Percentiles rank a stretch among this genome's conserved stretches.
These are phyloP conservation scores for Kryphioiulus occultus DNA, from an alignment of 2,888 invertebrate genomes.

Conservation along the genomic window DNA sequence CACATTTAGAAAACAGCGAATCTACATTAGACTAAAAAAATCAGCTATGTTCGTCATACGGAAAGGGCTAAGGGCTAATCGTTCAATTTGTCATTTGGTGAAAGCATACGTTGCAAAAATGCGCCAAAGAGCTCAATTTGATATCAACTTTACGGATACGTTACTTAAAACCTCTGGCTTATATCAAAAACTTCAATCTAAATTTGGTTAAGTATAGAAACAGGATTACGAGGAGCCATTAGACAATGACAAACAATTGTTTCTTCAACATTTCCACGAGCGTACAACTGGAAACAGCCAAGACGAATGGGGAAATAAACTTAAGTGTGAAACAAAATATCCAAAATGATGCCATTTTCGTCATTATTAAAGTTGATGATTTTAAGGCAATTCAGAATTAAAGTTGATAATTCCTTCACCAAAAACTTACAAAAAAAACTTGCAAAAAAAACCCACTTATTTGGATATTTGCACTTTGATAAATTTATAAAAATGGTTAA, in stretches of 20 bases:
- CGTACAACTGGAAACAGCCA: neutral
- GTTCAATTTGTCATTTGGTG: neutral
- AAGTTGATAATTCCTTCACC: too few relatives aligned
- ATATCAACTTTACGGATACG: neutral
- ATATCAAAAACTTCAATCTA: neutral
- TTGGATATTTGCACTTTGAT: too few relatives aligned
- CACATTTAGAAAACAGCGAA: neutral
- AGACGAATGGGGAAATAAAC: neutral
- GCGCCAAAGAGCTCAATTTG: neutral
- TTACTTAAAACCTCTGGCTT: neutral
- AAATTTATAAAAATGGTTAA: too few relatives aligned
- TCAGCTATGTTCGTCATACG: neutral
- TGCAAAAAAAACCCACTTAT: too few relatives aligned
- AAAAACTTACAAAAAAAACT: too few relatives aligned
- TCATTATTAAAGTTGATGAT: too few relatives aligned
- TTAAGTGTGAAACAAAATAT: too few relatives aligned
- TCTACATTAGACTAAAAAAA: neutral
- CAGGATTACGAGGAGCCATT: neutral
- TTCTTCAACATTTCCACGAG: neutral
- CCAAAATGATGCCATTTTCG: too few relatives aligned
- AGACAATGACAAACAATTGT: neutral
- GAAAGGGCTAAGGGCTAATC: conserved; percentile 4
- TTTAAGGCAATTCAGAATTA: too few relatives aligned
- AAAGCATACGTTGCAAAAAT: neutral
- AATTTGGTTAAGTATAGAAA: too few relatives aligned